A percentile compares a stretch with the other conserved stretches of the same genome.
Conservation (phyloP, 2,888 invertebrate species). For the Blastobasis adustella region DNA sequence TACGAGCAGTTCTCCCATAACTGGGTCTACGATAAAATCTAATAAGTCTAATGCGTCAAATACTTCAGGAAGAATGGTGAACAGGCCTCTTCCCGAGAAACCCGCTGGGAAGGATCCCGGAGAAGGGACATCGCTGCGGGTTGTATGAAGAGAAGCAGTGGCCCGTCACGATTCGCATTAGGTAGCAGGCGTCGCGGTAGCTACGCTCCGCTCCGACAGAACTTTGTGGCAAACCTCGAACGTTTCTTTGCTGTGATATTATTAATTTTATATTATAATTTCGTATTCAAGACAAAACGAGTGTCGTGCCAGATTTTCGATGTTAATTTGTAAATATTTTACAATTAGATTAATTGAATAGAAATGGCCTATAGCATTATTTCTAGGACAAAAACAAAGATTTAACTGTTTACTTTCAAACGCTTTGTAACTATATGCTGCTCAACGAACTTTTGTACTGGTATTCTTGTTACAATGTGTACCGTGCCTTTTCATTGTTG, state of each 20-base stretch:
- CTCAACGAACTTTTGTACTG: no score
- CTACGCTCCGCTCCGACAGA: conserved; percentile 5
- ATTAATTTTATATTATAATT: conserved; percentile 44
- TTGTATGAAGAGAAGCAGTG: conserved; percentile 26
- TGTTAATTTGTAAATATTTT: conserved; percentile 48
- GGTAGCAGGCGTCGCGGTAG: not conserved
- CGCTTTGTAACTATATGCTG: no score
- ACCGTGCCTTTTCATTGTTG: no score
- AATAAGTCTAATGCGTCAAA: conserved; percentile 47
- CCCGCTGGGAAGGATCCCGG: conserved; percentile 57
- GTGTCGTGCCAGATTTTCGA: conserved; percentile 42
- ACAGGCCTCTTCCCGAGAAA: conserved; percentile 81
- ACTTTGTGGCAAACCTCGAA: conserved; percentile 31
- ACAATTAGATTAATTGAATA: not conserved
- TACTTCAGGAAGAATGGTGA: conserved; percentile 75
- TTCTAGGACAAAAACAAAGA: no score
- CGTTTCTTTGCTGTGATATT: conserved; percentile 68
- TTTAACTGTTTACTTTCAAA: no score
- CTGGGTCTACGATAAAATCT: conserved; percentile 41
- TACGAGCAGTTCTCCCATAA: conserved; percentile 28
- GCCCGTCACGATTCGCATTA: not conserved
- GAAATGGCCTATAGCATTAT: not conserved
- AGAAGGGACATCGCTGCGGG: conserved; percentile 54
- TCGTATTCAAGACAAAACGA: not conserved
- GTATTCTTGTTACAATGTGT: no score